Evolutionary conservation across 2,888 invertebrate species (phyloP), one percentile per base, ranked within the genome.

Genomic region (Drosophila dives): DNA sequence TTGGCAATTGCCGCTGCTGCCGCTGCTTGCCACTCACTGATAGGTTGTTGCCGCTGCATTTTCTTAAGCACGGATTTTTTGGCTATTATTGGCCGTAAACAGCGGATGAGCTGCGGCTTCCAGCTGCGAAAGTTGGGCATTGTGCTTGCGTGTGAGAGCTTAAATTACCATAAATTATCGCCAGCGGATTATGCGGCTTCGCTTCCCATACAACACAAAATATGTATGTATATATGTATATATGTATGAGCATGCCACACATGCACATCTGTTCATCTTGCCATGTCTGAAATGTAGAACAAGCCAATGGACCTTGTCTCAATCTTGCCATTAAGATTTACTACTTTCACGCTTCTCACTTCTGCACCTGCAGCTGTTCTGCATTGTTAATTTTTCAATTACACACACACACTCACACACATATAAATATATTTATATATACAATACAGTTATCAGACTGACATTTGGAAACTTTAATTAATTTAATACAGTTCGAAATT

Each of bases 91-190:
- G 23, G 60, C 29, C 38, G n/a, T 8, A 55, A 55, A 38, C 72
- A 58, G 72, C 72, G 75, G 74, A 85, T 73, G 77, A 78, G 68
- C 75, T 54, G 65, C 56, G 58, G 67, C 54, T 66, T 29, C 65
- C 63, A 63, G 56, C 54, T 71, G 71, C 79, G 86, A 85, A 85
- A 85, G 81, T 69, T 66, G 66, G 63, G 59, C 58, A 72, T 77
- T 53, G 64, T 64, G 65, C 26, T 58, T 82, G 85, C 85, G 85
- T 87, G 85, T 73, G 64, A 70, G 82, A 65, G 66, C 66, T 75
- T 65, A 72, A 70, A 84, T 86, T 80, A 86, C 50, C 86, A 84
- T 89, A 89, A 81, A 89, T 89, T 88, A 88, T 88, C 89, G 84
- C 84, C 62, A 50, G 34, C 51, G 56, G 75, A 89, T 89, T 83